Evolutionary conservation across 2,888 invertebrate species (phyloP).

Genomic region (Hypomecis atomaria): DNA sequence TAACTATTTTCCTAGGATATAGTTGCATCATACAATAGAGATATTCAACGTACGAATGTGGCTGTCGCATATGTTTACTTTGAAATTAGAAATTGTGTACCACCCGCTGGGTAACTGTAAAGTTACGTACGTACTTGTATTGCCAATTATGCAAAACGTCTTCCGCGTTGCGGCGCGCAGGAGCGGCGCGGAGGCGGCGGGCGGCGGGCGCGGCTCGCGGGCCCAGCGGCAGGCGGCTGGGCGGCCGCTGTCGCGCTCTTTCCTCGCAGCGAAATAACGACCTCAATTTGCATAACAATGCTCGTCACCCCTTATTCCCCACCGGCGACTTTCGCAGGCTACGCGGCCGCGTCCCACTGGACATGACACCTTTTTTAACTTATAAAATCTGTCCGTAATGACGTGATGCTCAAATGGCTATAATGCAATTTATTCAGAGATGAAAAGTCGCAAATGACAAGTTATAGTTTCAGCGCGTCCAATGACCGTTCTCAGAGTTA

Average conservation of each 20-base stretch:
- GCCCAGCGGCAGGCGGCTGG: conserved; percentile 55
- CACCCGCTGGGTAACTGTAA: conserved; percentile 29
- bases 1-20: neutral
- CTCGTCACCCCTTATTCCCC: conserved; percentile 82
- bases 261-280: conserved; percentile 84
- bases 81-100: conserved; percentile 26
- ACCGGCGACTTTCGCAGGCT: conserved; percentile 79
- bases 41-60: conserved; percentile 4
- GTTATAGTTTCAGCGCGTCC: conserved; percentile 38
- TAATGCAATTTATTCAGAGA: conserved; percentile 35
- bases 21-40: neutral
- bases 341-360: conserved; percentile 72
- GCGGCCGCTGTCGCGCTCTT: conserved; percentile 79
- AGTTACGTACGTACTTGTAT: conserved; percentile 70
- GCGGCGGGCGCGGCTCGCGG: conserved; percentile 50
- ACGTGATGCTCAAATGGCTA: conserved; percentile 46
- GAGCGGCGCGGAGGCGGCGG: conserved; percentile 51
- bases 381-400: conserved; percentile 63
- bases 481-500: conserved; percentile 39
- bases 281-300: conserved; percentile 85
- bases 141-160: conserved; percentile 83
- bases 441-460: conserved; percentile 17
- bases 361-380: conserved; percentile 73
- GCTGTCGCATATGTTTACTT: conserved; percentile 13
- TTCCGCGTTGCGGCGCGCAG: conserved; percentile 74